A percentile compares a stretch with the other conserved stretches of the same genome.
phyloP scores from a whole-genome alignment of 2,888 invertebrate genomes.

The Caenorhabditis japonica region DNA sequence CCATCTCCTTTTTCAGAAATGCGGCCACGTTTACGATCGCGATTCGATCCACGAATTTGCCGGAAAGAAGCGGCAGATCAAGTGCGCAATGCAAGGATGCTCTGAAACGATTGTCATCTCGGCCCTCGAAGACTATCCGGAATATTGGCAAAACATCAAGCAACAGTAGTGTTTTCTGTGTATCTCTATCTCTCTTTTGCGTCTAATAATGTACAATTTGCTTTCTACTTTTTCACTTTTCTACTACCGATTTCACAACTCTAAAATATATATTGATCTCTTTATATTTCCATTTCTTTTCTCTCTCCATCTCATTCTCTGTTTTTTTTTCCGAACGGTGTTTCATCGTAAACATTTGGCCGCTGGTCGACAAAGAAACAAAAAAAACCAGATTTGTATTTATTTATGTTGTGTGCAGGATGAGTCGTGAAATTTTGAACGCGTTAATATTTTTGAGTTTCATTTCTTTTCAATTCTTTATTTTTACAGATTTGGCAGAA shows the following conservation, averaged over 20 bases:
- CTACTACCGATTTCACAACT: slow-evolving; percentile 2
- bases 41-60: slow-evolving; percentile 38
- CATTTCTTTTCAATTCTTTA: not conserved
- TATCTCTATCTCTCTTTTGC: too few relatives aligned
- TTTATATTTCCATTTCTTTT: not conserved
- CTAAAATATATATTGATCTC: too few relatives aligned
- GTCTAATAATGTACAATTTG: too few relatives aligned
- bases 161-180: slow-evolving; percentile 1
- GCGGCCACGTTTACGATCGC: slow-evolving; percentile 44
- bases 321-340: slow-evolving; percentile 2
- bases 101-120: slow-evolving; percentile 15
- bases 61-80: slow-evolving; percentile 12
- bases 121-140: slow-evolving; percentile 29
- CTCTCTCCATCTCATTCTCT: not conserved
- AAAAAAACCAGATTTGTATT: slow-evolving; percentile 37
- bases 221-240: not conserved
- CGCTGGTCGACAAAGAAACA: too few relatives aligned
- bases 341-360: slow-evolving; percentile 49
- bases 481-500: slow-evolving; percentile 3
- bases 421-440: slow-evolving; percentile 43
- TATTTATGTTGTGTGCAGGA: too few relatives aligned
- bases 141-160: slow-evolving; percentile 34
- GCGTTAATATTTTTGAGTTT: not conserved
- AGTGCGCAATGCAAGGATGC: slow-evolving; percentile 49
- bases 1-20: slow-evolving; percentile 30